These are phyloP conservation scores for Cryptocheilus praepositus DNA, from an alignment of 2,888 invertebrate species.

Conservation along the genomic window DNA sequence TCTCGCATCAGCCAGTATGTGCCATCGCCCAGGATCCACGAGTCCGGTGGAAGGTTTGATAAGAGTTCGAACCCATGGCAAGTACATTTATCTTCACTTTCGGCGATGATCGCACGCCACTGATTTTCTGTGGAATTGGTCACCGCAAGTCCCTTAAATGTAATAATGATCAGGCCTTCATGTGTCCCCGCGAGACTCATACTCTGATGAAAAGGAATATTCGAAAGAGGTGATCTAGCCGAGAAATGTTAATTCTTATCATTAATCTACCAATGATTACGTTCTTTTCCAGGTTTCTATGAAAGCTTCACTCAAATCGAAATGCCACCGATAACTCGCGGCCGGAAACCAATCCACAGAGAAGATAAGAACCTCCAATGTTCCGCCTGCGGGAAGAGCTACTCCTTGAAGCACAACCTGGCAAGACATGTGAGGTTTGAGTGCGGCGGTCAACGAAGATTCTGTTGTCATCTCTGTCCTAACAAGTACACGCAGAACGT, in stretches of 20 bases:
- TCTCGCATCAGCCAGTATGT: too few species aligned
- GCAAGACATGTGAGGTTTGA: constrained; percentile 73
- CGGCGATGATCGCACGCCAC: too few species aligned
- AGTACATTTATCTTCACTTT: too few species aligned
- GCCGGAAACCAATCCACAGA: constrained; percentile 8
- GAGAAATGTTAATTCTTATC: background rate
- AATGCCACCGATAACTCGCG: background rate
- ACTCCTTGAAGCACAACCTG: constrained; percentile 68
- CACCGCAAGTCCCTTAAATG: too few species aligned
- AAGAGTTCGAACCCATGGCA: too few species aligned
- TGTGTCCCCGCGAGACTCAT: too few species aligned
- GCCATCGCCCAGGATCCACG: too few species aligned
- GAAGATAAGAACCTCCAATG: constrained; percentile 44
- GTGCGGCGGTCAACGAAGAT: constrained; percentile 68
- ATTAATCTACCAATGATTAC: constrained; percentile 30
- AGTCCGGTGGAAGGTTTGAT: too few species aligned
- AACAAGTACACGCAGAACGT: constrained; percentile 63
- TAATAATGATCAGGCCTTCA: too few species aligned
- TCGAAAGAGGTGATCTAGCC: too few species aligned
- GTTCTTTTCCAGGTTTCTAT: constrained; percentile 36
- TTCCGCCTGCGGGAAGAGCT: constrained; percentile 68
- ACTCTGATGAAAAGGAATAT: too few species aligned
- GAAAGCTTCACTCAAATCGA: constrained; percentile 6
- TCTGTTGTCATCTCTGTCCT: constrained; percentile 60
- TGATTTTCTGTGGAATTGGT: too few species aligned